Base-by-base conservation (phyloP, 2,888 invertebrate genomes). In the Hemaris fuciformis region DNA sequence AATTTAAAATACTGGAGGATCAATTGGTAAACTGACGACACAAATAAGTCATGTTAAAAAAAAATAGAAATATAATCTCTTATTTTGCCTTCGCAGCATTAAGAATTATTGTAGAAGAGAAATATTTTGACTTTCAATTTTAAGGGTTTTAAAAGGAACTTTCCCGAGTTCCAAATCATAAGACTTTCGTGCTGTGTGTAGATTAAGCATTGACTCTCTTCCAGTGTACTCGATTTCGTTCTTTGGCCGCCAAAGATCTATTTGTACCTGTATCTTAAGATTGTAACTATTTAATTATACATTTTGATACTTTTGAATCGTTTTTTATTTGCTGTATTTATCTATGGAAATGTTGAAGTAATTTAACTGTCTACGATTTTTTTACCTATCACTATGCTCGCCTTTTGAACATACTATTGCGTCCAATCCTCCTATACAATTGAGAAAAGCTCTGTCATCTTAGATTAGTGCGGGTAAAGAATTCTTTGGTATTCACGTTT, bases 261-360 rank as follows among this genome's bases (percentile, higher is more conserved):
- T 59, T 59, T 56, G 70, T 73, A 70, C 70, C 70, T 75, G 74
- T 46, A 10, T 60, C 58, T 25, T 61, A 56, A 46, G 34, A 41
- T 38, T 59, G 38, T 60, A 41, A 48, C 15, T 60, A 41, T 41
- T 60, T 60, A 41, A 60, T 41, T 53, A 53, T 0, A 53, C 13
- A 20, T n/a, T 60, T 42, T 43, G 38, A 0, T 23, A 48, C 25
- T 25, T 53, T 60, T 41, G 25, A 18, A 25, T 13, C n/a, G 25
- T 22, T 23, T 41, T 60, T 60, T 8, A 53, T 53, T 60, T 42
- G 2, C 23, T 20, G 8, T 13, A 1, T 5, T n/a, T n/a, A 4
- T 15, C 15, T 43, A 2, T 18, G n/a, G n/a, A n/a, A n/a, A n/a
- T n/a, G n/a, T n/a, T n/a, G n/a, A n/a, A n/a, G n/a, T n/a, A n/a